Evolutionary conservation across 2,113 vertebrate species (phyloP).

Genomic region (Anser cygnoides): DNA sequence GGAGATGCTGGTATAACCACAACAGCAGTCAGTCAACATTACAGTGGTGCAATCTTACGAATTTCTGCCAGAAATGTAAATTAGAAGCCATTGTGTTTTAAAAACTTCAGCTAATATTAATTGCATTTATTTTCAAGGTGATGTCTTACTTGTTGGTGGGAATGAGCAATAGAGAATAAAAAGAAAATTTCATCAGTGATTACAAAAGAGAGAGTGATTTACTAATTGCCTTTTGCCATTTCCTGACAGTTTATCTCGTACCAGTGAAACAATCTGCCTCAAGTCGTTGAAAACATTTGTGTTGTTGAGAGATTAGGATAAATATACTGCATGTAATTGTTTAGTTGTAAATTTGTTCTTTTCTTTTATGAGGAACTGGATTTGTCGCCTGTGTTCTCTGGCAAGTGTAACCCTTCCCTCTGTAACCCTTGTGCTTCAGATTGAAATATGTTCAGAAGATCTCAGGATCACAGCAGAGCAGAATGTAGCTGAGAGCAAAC

Average conservation of each 20-base stretch:
- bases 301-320: background rate
- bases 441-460: background rate
- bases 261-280: slow-evolving; percentile 10
- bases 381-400: background rate
- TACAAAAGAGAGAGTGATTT: slow-evolving; percentile 55
- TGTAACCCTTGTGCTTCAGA: background rate
- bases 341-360: background rate
- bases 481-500: background rate
- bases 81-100: slow-evolving; percentile 30
- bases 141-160: slow-evolving; percentile 53
- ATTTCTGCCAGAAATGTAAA: slow-evolving; percentile 52
- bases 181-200: slow-evolving; percentile 48
- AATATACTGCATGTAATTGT: background rate
- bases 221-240: slow-evolving; percentile 62
- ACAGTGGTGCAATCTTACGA: background rate
- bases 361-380: background rate
- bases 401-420: background rate
- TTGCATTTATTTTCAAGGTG: slow-evolving; percentile 66
- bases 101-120: slow-evolving; percentile 60
- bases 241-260: slow-evolving; percentile 35
- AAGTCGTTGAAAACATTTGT: slow-evolving; percentile 7
- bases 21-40: slow-evolving; percentile 7
- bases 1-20: background rate
- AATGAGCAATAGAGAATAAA: slow-evolving; percentile 13
- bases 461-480: background rate